Base-by-base conservation (phyloP, 2,888 invertebrate species). In the Bursaphelenchus okinawaensis region DNA sequence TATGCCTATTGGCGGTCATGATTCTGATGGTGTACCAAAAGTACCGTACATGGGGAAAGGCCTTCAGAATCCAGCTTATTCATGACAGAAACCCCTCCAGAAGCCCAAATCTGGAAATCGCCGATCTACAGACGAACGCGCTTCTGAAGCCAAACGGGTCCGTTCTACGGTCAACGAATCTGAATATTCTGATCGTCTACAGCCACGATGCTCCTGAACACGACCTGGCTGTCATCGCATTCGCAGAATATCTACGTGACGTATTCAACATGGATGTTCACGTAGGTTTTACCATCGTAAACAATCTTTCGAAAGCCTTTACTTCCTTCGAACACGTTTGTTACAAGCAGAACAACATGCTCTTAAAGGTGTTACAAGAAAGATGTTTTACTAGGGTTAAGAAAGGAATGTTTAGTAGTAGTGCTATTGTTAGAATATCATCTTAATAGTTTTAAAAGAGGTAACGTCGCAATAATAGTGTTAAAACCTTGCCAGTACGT, bases 101-200 rank as follows among this genome's bases (percentile, higher is more conserved):
- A 54, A 62, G 40, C 19, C 23, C 24, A 60, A 20, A 40, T 7
- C 2, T 27, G 24, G 12, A 27, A 16, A 40, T 50, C 9, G 12
- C 24, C 19, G 27, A 19, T 27, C 22, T 20, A 2, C 52, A 20
- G n/a, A 50, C 60, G 2, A 59, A 59, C 16, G 29, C 58, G 1
- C 58, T 66, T 7, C 52, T 66, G n/a, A 56, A 67, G 52, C 29
- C 66, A 12, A 29, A 26, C 12, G 59, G 20, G 6, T 20, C 29
- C 7, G 31, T 66, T 23, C n/a, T 16, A 23, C 19, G 50, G 1
- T 7, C 27, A 68, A 31, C 55, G 22, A 71, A 68, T 55, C 27
- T 75, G 16, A 77, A 77, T 8, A 68, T 82, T 2, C 67, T 82
- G 27, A 74, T 82, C 58, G 65, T 82, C 27, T 82, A 82, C 61